Evolutionary conservation across 2,113 vertebrate species (phyloP).

Genomic region (Archilochus colubris): DNA sequence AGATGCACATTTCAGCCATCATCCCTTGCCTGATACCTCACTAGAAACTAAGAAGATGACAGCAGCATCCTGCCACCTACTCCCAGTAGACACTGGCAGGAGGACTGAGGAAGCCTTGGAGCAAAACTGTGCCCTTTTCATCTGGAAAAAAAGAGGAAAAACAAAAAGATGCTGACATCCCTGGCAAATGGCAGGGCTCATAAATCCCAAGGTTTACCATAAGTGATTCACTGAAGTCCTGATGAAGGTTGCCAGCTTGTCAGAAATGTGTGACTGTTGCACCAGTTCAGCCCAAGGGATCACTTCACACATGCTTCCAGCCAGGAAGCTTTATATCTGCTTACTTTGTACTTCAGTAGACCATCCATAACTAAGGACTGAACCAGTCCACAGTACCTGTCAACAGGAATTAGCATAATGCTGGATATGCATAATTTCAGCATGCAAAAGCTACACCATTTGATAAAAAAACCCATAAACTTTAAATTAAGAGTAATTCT

Average conservation of each 20-base stretch:
- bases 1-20: background rate
- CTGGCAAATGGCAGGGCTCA: background rate
- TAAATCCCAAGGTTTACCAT: background rate
- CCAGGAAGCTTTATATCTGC: background rate
- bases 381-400: background rate
- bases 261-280: background rate
- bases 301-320: background rate
- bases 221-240: background rate
- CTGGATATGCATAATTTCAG: background rate
- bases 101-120: background rate
- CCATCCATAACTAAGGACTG: background rate
- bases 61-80: background rate
- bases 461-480: background rate
- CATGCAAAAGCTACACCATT: background rate
- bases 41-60: fast-evolving
- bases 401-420: background rate
- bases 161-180: background rate
- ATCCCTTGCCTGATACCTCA: background rate
- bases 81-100: background rate
- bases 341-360: background rate
- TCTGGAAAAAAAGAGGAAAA: background rate
- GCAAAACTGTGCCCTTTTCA: background rate
- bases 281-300: background rate
- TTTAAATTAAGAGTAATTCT: background rate
- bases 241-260: background rate